A percentile compares a stretch with the other conserved stretches of the same genome.
Conservation (phyloP, 2,113 vertebrate genomes). For the Rattus rattus region DNA sequence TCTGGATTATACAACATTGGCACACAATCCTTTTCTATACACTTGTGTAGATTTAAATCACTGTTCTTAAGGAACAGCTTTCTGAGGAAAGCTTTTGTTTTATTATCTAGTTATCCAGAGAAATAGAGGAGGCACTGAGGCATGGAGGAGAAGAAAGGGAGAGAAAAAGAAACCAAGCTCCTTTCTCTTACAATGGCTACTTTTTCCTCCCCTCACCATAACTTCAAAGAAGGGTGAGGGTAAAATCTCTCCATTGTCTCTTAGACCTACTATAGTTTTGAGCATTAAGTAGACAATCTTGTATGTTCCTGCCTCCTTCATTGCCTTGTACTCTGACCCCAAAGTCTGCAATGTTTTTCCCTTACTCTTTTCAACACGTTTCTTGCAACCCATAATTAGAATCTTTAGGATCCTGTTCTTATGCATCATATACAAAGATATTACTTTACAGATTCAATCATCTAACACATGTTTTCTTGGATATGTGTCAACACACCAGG, state of each 20-base stretch:
- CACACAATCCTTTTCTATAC: neutral
- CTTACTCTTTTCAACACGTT: neutral
- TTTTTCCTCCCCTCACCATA: neutral
- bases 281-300: neutral
- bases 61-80: neutral
- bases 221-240: too few relatives aligned
- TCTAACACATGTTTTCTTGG: neutral
- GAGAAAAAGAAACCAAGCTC: neutral
- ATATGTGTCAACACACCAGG: neutral
- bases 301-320: too few relatives aligned
- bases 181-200: neutral
- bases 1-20: neutral
- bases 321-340: too few relatives aligned
- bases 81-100: neutral
- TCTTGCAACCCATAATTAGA: neutral
- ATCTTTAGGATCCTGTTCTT: neutral
- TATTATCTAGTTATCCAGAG: neutral
- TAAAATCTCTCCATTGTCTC: neutral
- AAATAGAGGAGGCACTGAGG: neutral
- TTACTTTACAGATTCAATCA: neutral
- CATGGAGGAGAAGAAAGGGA: neutral
- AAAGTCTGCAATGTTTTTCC: neutral
- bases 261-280: neutral
- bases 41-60: neutral
- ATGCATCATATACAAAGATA: neutral